These are phyloP conservation scores for Tinamus guttatus DNA, from an alignment of 2,113 vertebrate genomes.

Conservation along the genomic window DNA sequence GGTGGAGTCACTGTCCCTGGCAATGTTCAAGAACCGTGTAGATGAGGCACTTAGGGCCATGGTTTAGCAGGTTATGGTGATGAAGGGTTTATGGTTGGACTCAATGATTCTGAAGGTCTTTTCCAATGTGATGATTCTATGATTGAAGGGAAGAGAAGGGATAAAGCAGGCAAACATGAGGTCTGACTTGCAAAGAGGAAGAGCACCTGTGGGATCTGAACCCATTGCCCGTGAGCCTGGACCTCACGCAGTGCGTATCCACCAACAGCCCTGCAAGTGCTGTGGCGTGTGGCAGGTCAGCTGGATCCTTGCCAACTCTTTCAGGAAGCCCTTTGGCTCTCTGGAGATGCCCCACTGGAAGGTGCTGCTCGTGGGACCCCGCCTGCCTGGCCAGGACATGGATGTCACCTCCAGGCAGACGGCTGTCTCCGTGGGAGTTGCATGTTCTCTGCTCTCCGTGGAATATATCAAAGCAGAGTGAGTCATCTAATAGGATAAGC, in stretches of 20 bases:
- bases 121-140: too few species aligned
- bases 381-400: background rate
- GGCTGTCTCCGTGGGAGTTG: background rate
- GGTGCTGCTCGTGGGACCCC: background rate
- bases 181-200: background rate
- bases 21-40: too few species aligned
- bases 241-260: background rate
- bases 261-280: background rate
- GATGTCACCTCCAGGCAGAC: background rate
- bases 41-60: too few species aligned
- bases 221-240: background rate
- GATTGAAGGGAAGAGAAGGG: background rate
- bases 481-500: background rate
- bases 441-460: background rate
- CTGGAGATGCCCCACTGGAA: too few species aligned
- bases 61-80: too few species aligned
- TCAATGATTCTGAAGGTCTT: too few species aligned
- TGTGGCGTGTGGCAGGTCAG: fast-evolving
- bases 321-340: too few species aligned
- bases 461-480: background rate
- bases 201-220: background rate
- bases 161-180: background rate
- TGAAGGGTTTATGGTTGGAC: too few species aligned
- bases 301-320: background rate
- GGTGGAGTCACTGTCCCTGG: too few species aligned